Conservation (phyloP, 2,113 vertebrate species). For the Camelus bactrianus region DNA sequence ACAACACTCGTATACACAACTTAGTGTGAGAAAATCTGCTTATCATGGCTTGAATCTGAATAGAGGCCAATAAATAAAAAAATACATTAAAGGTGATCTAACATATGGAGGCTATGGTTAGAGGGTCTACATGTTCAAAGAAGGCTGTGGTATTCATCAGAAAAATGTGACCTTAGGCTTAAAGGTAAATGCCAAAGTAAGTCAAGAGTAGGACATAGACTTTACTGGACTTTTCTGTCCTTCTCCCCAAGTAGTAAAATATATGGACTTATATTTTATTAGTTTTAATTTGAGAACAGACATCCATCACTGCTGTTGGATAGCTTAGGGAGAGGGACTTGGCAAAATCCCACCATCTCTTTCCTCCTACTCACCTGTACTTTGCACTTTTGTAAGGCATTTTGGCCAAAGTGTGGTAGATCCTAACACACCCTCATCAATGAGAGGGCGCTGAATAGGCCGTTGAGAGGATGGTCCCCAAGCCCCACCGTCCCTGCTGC, state of each 20-base stretch:
- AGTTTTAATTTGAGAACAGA: not conserved
- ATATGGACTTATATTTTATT: not conserved
- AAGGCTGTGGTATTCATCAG: not conserved
- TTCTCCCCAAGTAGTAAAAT: not conserved
- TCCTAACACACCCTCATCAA: not conserved
- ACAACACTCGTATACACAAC: not conserved
- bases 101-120: not conserved
- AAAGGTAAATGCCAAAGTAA: not conserved
- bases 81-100: not conserved
- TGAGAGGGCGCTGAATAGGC: not conserved
- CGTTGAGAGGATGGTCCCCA: not conserved
- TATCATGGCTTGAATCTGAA: not conserved
- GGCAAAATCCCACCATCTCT: not conserved
- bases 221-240: not conserved
- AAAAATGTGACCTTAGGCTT: not conserved
- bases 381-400: not conserved
- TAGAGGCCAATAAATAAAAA: not conserved
- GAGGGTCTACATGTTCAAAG: not conserved
- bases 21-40: not conserved
- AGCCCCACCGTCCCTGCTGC: accelerated
- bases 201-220: not conserved
- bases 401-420: not conserved
- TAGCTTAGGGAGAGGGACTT: not conserved
- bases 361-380: not conserved
- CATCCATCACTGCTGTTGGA: not conserved